Evolutionary conservation across 1,140 invertebrate genomes (phyloP), one percentile per base, ranked within the genome.

Genomic region (Ruditapes philippinarum): DNA sequence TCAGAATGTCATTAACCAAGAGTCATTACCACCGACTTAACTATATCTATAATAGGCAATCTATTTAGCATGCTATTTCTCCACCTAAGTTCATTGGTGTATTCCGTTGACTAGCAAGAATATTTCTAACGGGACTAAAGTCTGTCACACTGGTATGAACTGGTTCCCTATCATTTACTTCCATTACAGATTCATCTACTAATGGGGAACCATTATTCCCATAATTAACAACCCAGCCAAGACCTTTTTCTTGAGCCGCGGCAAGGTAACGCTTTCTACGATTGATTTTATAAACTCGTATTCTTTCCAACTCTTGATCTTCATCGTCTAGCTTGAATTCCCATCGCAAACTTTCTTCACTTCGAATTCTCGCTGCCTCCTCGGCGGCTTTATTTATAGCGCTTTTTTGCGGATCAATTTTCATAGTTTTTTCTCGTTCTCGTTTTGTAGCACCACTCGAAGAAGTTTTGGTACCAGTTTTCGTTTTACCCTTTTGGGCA

Each of bases 231-330:
- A 88, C 93, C 94, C 94, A 95, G 49, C 92, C 91, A 68, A 95
- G 84, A 38, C 94, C 94, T 91, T 94, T 94, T 17, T 92, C 93
- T 60, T 93, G 92, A 31, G 94, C 93, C 38, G 91, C 94, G 25
- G 93, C 93, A 40, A 95, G 76, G 86, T 94, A 95, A 36, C 94
- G 89, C 88, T 95, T 94, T 51, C 94, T 82, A 7, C 94, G 89
- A 89, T 95, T 95, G 2, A 94, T 93, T 92, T 95, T 95, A 88
- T 95, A 95, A 11, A 94, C 22, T 42, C 81, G 68, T 45, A 95
- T 91, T 65, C 94, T 89, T 74, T 95, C 92, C 51, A 88, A 79
- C 90, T 95, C 94, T 33, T 92, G 80, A 22, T 94, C 93, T 14
- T 91, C 78, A 86, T 93, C 90, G 19, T 92, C 91, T 42, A 93